A percentile compares a stretch with the other conserved stretches of the same genome.
Conservation (phyloP, 2,113 vertebrate genomes). For the Albula goreensis region DNA sequence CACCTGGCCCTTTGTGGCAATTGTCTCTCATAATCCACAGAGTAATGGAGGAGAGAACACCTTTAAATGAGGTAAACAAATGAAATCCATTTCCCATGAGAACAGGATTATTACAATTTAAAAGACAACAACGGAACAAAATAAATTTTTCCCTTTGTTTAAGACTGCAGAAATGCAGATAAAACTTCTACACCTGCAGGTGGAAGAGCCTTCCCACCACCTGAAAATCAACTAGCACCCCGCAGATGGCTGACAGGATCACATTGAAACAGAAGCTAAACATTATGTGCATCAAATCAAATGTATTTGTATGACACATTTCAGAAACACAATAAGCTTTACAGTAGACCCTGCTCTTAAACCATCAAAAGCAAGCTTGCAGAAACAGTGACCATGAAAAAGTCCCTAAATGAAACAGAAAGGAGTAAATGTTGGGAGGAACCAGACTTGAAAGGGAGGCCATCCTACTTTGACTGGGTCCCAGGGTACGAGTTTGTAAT, state of each 20-base stretch:
- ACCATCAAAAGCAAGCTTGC: no score
- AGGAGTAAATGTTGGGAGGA: not conserved
- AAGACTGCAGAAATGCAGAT: not conserved
- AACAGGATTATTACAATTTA: conserved; percentile 1
- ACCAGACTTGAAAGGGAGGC: no score
- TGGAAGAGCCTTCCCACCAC: not conserved
- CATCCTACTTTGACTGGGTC: no score
- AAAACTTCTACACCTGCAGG: not conserved
- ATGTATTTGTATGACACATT: no score
- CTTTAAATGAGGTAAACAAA: not conserved
- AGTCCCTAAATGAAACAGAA: not conserved
- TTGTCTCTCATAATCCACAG: not conserved
- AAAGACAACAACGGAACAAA: not conserved
- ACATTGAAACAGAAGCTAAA: not conserved
- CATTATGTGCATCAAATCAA: no score
- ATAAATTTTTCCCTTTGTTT: not conserved
- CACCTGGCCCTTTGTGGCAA: not conserved
- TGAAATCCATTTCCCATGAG: not conserved
- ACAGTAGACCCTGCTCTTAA: no score
- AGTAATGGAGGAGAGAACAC: not conserved
- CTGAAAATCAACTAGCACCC: not conserved
- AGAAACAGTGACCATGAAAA: no score
- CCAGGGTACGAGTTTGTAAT: no score
- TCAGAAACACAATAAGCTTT: no score
- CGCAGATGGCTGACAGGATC: not conserved